A percentile compares a stretch with the other conserved stretches of the same genome.
These are phyloP conservation scores for Phylloscopus collybita DNA, from an alignment of 2,797 vertebrate species.

Conservation along the genomic window DNA sequence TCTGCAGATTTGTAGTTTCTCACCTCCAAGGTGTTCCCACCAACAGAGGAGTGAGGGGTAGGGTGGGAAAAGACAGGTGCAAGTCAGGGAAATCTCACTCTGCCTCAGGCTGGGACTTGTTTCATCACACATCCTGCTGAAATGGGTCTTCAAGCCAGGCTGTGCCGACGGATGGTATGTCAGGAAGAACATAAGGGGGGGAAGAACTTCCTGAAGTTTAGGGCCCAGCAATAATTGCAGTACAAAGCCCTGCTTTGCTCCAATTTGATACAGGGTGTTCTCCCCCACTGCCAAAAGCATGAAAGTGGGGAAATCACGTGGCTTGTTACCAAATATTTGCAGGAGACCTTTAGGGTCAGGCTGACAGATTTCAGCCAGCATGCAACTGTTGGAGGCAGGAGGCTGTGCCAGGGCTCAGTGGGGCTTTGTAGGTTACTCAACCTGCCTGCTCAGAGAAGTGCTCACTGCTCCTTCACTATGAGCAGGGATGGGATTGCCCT, in stretches of 20 bases:
- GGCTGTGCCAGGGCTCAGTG: neutral
- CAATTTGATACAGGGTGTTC: accelerated
- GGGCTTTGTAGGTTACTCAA: neutral
- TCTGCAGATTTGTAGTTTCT: neutral
- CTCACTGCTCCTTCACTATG: accelerated
- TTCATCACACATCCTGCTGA: neutral
- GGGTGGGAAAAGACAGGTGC: neutral
- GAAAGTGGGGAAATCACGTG: neutral
- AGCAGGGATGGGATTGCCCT: neutral
- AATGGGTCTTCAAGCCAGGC: neutral
- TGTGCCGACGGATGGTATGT: accelerated
- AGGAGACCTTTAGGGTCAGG: neutral
- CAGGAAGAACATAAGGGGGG: neutral
- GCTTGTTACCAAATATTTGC: constrained; percentile 51
- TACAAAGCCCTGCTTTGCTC: neutral
- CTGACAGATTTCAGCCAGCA: neutral
- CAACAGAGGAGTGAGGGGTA: neutral
- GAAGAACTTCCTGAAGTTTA: neutral
- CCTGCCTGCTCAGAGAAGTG: neutral
- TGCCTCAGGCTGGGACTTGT: neutral
- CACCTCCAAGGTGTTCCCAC: neutral
- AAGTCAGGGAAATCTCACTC: accelerated
- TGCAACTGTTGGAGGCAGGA: neutral
- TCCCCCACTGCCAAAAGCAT: neutral
- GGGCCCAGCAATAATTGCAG: neutral